Base-by-base conservation (phyloP, 2,797 vertebrate species). In the Peromyscus melanophrys region DNA sequence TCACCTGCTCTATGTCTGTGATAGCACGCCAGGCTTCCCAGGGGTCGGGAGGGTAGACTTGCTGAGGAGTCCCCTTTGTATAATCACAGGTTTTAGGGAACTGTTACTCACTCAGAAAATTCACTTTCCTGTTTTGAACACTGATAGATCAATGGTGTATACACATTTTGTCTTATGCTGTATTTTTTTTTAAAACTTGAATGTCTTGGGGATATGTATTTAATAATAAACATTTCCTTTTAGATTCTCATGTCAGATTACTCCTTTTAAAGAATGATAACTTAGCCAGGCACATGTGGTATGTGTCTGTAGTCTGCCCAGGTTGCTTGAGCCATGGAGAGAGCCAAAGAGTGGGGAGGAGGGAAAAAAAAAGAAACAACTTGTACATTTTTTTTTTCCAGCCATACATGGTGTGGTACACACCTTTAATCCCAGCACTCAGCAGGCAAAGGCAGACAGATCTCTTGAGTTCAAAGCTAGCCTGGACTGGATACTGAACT, bases 181-280 rank as follows among this genome's bases (percentile, higher is more conserved):
- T 95, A 57, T 71, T 85, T 95, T 59, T 96, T 63, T 96, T 63
- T 57, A 10, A 49, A 93, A 92, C 25, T 63, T 84, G 17, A 95
- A 90, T 95, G 40, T 93, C 96, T 43, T 97, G 93, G 29, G 87
- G 81, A 92, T 97, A 92, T 88, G 52, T 95, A 92, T 96, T 69
- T 96, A 89, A 96, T 93, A 97, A 97, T 97, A 98, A 98, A 98
- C 52, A 90, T 91, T 91, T 84, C 23, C 43, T 96, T 89, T 73
- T 87, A 49, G 59, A 63, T 96, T 93, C 93, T 95, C 87, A 81
- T 90, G 27, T 96, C 84, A 59, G 77, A 80, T 73, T 89, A n/a
- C 19, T 97, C 46, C 91, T 93, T 57, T 97, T 96, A 85, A 89
- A 93, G 94, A 92, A 81, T 29, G 10, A 34, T 67, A 78, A 43